phyloP scores from a whole-genome alignment of 2,888 invertebrate genomes.

The Drosophila algonquin region DNA sequence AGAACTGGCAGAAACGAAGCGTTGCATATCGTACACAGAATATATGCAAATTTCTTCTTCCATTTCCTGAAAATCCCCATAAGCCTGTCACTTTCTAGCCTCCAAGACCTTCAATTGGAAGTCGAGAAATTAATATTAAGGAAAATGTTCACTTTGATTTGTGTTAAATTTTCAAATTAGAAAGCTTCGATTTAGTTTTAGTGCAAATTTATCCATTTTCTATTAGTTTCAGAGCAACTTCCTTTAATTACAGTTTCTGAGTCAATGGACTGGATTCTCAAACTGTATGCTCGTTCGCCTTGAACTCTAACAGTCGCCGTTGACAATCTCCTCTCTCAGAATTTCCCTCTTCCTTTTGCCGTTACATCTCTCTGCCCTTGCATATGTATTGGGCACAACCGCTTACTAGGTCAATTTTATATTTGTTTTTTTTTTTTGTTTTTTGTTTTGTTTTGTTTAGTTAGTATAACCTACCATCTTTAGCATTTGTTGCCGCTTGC shows the following conservation, averaged over 20 bases:
- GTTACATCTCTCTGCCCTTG: background rate
- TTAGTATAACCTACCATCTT: conserved; percentile 88
- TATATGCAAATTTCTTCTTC: no score
- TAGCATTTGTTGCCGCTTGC: conserved; percentile 85
- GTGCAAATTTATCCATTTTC: background rate
- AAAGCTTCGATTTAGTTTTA: background rate
- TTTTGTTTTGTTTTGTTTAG: background rate
- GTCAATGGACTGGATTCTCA: background rate
- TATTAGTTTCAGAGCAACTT: background rate
- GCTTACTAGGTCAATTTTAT: conserved; percentile 8
- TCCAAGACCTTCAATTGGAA: no score
- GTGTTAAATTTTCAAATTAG: background rate
- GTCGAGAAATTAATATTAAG: no score
- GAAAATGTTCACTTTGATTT: no score
- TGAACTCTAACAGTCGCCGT: background rate
- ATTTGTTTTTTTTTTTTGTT: background rate
- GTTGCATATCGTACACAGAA: no score
- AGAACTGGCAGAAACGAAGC: background rate
- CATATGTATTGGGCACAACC: conserved; percentile 1
- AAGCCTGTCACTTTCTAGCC: no score
- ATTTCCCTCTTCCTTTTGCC: background rate
- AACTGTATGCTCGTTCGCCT: background rate
- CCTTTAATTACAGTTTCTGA: background rate
- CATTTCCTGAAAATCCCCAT: no score
- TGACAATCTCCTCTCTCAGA: background rate